These are phyloP conservation scores for Cossypha niveicapilla DNA, from an alignment of 2,797 vertebrate species.

Conservation along the genomic window DNA sequence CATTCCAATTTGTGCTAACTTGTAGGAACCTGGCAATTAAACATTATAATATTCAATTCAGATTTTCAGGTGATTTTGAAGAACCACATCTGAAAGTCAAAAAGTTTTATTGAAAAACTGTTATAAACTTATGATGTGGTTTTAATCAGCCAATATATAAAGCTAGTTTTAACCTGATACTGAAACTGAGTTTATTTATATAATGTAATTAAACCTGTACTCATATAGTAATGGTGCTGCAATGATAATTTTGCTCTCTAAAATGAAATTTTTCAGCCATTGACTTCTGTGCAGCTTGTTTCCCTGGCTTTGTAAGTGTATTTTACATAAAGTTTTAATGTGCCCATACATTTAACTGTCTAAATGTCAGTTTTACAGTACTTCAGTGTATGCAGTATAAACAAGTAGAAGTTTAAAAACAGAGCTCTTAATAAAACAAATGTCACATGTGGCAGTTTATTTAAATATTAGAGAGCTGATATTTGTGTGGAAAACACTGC, in stretches of 20 bases:
- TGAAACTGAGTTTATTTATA: neutral
- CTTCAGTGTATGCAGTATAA: neutral
- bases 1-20: neutral
- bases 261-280: neutral
- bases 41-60: neutral
- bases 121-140: neutral
- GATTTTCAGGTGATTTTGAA: neutral
- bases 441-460: neutral
- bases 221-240: neutral
- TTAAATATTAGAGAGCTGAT: neutral
- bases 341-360: neutral
- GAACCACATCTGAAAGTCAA: neutral
- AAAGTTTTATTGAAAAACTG: neutral
- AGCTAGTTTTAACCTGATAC: neutral
- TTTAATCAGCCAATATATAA: neutral
- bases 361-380: slow-evolving; percentile 21
- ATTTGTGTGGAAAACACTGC: neutral
- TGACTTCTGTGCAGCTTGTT: neutral
- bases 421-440: slow-evolving; percentile 41
- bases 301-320: neutral
- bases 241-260: neutral
- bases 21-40: neutral
- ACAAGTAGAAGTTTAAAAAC: slow-evolving; percentile 22
- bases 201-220: neutral
- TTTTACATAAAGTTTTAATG: neutral